Conservation (phyloP, 2,113 vertebrate species). For the Puntigrus tetrazona region DNA sequence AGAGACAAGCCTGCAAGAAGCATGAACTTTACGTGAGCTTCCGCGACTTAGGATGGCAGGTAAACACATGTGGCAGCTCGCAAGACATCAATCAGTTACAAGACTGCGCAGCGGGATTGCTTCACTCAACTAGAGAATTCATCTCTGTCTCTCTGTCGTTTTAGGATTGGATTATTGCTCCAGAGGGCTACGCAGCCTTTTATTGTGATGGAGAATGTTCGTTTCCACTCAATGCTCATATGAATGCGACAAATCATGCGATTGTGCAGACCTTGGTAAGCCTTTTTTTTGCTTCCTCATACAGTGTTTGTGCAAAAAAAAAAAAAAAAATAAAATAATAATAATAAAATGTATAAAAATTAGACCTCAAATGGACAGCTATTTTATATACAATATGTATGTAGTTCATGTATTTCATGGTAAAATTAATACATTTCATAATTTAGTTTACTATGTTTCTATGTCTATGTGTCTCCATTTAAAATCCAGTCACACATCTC, state of each 20-base stretch:
- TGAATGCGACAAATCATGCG: constrained; percentile 98
- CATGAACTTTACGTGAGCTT: constrained; percentile 99
- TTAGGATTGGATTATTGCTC: constrained; percentile 99
- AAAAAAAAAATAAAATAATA: too few species aligned
- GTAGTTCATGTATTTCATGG: too few species aligned
- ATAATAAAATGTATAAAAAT: background rate
- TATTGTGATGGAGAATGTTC: constrained; percentile 98
- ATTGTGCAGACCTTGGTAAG: constrained; percentile 97
- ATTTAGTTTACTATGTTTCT: background rate
- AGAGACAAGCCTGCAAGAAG: constrained; percentile 98
- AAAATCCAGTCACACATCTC: background rate
- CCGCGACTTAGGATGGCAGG: constrained; percentile 97
- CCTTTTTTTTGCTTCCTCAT: constrained; percentile 1
- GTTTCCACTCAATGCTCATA: constrained; percentile 97
- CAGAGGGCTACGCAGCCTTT: constrained; percentile 96
- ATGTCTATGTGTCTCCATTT: too few species aligned
- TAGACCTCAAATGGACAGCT: background rate
- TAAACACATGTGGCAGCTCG: constrained; percentile 60
- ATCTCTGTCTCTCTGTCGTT: background rate
- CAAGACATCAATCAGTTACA: background rate
- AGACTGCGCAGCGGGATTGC: background rate
- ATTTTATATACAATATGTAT: background rate
- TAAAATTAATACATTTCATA: too few species aligned
- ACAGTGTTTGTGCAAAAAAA: background rate
- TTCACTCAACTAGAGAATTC: background rate